phyloP scores from a whole-genome alignment of 2,113 vertebrate species.

The rabbit (Oryctolagus cuniculus) region DNA sequence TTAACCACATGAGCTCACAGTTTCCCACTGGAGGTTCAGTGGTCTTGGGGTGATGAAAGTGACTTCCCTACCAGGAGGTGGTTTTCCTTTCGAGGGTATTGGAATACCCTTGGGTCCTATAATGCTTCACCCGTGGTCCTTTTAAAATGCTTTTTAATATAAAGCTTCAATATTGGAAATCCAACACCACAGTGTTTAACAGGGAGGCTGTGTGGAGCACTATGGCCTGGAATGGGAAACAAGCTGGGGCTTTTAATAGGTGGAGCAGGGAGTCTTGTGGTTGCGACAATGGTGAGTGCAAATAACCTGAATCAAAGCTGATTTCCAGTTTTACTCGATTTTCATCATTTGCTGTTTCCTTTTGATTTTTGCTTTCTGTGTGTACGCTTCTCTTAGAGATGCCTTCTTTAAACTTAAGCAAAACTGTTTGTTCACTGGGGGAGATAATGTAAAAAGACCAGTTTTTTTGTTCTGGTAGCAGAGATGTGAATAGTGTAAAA shows the following conservation, averaged over 20 bases:
- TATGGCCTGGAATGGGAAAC: constrained; percentile 52
- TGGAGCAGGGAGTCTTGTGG: constrained; percentile 18
- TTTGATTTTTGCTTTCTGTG: constrained; percentile 27
- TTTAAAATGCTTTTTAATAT: constrained; percentile 85
- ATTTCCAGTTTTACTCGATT: constrained; percentile 27
- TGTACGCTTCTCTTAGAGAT: constrained; percentile 33
- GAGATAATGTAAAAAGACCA: not conserved
- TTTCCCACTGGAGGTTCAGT: constrained; percentile 56
- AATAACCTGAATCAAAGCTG: constrained; percentile 41
- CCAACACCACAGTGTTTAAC: constrained; percentile 72
- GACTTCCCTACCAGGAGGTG: constrained; percentile 79
- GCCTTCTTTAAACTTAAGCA: constrained; percentile 51
- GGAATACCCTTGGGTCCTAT: constrained; percentile 75
- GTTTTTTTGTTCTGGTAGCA: constrained; percentile 44
- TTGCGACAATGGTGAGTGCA: constrained; percentile 36
- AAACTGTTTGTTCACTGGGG: constrained; percentile 30
- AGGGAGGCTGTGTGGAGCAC: constrained; percentile 30
- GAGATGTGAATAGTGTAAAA: constrained; percentile 13
- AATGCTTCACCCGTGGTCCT: constrained; percentile 70
- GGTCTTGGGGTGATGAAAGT: constrained; percentile 78
- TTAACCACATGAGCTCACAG: constrained; percentile 57
- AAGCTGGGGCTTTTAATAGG: constrained; percentile 59
- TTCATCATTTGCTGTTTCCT: not conserved
- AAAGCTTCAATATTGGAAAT: constrained; percentile 82
- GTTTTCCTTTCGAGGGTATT: constrained; percentile 82